Base-by-base conservation (phyloP, 2,113 vertebrate genomes). In the Bufo bufo region DNA sequence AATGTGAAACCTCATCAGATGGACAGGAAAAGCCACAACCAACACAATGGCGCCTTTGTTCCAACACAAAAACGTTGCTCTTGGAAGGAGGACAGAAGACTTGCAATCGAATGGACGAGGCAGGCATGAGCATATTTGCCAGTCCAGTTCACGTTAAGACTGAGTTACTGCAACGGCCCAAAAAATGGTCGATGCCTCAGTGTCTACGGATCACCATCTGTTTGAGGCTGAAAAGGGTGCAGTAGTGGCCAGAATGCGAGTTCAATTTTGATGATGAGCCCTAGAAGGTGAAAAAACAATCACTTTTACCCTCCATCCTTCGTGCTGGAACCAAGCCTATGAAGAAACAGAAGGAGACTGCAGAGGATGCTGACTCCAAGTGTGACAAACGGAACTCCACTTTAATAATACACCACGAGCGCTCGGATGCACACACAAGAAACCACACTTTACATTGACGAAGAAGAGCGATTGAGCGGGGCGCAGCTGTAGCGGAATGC, bases 111-210 rank as follows among this genome's bases (percentile, higher is more conserved):
- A 63, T 11, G 16, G 59, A 47, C 33, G 23, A 63, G 16, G 9
- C 33, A 33, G 33, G 23, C 10, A 10, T 6, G 0, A 9, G 52
- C 52, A 52, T 9, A 9, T 65, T 1, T 45, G 59, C 33, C 58
- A 33, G 47, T 49, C 59, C 80, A 9, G 6, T 47, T 6, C 56
- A 65, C 14, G 43, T 65, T 20, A 65, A 65, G 17, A 65, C 49
- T 43, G 43, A 63, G 47, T 12, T 43, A 82, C 33, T 6, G 8
- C 33, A 19, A 84, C 52, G 45, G 19, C n/a, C 20, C n/a, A 1
- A 11, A 72, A 72, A n/a, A 84, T 84, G 82, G 82, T 72, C 4
- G 65, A 84, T 52, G 66, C 66, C 11, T 84, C 82, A 20, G 72
- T 66, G 4, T 72, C 66, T 20, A 84, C 66, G 0, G 82, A 84